Percentiles rank a stretch among this genome's conserved stretches.
Evolutionary conservation across 2,888 invertebrate genomes (phyloP).

Genomic region (Aporophyla nigra): DNA sequence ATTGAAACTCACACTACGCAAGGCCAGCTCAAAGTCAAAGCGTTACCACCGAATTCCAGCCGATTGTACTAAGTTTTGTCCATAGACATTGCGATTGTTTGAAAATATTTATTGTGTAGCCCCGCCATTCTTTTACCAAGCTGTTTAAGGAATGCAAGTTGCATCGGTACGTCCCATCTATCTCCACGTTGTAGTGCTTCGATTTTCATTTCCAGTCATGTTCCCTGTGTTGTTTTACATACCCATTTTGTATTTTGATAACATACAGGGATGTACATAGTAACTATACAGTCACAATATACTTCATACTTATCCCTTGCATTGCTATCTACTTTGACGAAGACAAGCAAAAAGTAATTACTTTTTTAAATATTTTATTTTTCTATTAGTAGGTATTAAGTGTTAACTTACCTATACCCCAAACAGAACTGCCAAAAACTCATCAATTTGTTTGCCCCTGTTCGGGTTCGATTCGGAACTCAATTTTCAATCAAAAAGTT

Average conservation of each 20-base stretch:
- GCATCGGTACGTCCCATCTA: background rate
- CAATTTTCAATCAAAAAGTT: constrained; percentile 33
- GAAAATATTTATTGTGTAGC: constrained; percentile 13
- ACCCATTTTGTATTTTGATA: background rate
- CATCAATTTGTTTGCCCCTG: constrained; percentile 14
- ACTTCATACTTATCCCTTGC: background rate
- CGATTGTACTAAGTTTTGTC: background rate
- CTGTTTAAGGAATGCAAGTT: constrained; percentile 7
- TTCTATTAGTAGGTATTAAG: background rate
- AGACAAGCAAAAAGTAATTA: background rate
- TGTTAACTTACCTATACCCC: background rate
- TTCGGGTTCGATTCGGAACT: constrained; percentile 11
- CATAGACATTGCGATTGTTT: background rate
- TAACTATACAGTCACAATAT: background rate
- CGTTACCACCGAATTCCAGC: background rate
- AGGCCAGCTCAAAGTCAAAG: background rate
- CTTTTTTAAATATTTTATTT: background rate
- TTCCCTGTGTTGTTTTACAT: background rate
- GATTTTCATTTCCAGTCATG: background rate
- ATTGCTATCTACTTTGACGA: background rate
- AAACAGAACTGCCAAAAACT: constrained; percentile 35
- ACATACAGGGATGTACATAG: background rate
- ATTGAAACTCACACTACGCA: background rate
- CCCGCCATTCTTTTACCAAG: constrained; percentile 8
- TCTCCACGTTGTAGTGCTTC: background rate